phyloP scores from a whole-genome alignment of 2,797 vertebrate species.

The Enteromius unitaeniatus region DNA sequence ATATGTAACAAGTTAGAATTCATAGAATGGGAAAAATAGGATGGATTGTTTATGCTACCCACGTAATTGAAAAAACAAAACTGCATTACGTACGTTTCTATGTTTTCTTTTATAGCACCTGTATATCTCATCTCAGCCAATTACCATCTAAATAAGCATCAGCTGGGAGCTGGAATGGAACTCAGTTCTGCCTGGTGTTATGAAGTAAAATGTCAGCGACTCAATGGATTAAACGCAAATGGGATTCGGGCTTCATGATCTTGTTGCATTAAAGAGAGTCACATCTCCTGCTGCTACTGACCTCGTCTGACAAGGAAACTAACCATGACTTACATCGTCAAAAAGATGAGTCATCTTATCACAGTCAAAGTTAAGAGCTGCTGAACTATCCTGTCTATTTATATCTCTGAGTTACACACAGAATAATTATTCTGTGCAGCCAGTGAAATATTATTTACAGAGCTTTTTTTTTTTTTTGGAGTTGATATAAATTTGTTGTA shows the following conservation, averaged over 20 bases:
- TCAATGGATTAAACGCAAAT: constrained; percentile 6
- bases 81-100: background rate
- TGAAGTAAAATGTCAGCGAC: constrained; percentile 24
- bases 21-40: background rate
- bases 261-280: constrained; percentile 28
- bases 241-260: constrained; percentile 27
- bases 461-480: background rate
- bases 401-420: background rate
- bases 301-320: constrained; percentile 37
- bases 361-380: constrained; percentile 43
- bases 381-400: constrained; percentile 35
- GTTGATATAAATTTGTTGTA: background rate
- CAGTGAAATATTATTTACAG: background rate
- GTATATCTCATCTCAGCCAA: constrained; percentile 18
- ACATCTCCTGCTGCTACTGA: constrained; percentile 32
- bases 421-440: background rate
- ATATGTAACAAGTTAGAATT: background rate
- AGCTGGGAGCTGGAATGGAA: background rate
- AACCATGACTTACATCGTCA: constrained; percentile 51
- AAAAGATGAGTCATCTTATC: constrained; percentile 53
- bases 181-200: constrained; percentile 17
- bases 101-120: background rate
- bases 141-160: constrained; percentile 14
- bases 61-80: background rate
- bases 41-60: background rate